phyloP scores from a whole-genome alignment of 2,113 vertebrate species.

The Malurus cyaneus region DNA sequence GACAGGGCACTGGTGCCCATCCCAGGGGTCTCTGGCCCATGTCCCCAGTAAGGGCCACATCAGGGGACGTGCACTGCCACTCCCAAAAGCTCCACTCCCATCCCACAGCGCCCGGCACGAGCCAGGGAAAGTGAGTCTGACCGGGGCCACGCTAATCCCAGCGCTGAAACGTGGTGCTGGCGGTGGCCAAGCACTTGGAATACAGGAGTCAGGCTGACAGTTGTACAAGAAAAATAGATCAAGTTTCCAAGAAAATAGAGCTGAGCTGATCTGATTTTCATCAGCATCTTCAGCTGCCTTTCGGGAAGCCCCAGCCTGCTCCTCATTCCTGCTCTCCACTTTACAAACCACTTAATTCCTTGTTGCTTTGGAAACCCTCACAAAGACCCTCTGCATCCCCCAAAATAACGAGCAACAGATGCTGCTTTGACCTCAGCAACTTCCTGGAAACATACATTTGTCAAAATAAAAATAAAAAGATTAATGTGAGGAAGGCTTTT shows the following conservation, averaged over 20 bases:
- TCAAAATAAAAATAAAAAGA: slow-evolving; percentile 90
- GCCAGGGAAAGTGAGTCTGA: not conserved
- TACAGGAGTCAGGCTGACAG: not conserved
- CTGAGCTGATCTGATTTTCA: slow-evolving; percentile 42
- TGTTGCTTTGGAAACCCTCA: slow-evolving; percentile 79
- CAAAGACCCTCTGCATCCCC: slow-evolving; percentile 79
- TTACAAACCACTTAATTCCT: slow-evolving; percentile 72
- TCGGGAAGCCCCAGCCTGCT: slow-evolving; percentile 71
- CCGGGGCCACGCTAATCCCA: not conserved
- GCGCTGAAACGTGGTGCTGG: not conserved
- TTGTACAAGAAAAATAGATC: slow-evolving; percentile 49
- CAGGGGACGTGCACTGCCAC: not conserved
- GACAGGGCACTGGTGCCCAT: not conserved
- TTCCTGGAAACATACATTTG: slow-evolving; percentile 93
- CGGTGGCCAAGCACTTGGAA: not conserved
- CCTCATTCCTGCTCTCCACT: not conserved
- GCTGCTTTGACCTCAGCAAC: slow-evolving; percentile 87
- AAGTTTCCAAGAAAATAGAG: slow-evolving; percentile 49
- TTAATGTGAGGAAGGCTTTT: slow-evolving; percentile 78
- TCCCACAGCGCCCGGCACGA: not conserved
- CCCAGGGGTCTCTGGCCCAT: rapidly evolving
- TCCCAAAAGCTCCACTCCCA: not conserved
- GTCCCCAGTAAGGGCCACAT: not conserved
- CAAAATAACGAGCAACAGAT: slow-evolving; percentile 92
- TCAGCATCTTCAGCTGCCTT: slow-evolving; percentile 67